Conservation (phyloP, 1,140 invertebrate species). For the Frieseomelitta varia region DNA sequence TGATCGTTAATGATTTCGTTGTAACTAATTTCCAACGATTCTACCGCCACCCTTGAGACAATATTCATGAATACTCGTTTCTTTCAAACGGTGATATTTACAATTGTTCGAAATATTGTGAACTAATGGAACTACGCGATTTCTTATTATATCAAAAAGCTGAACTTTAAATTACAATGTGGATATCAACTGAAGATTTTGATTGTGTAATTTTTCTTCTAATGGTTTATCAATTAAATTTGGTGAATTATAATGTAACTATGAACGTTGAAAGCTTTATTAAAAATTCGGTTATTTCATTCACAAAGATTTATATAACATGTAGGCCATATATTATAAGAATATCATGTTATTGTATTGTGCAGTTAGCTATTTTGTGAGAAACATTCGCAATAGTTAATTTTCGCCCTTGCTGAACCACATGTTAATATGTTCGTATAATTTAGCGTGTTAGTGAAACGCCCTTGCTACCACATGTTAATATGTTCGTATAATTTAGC, state of each 20-base stretch:
- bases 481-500: not conserved
- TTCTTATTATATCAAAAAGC: not conserved
- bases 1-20: constrained; percentile 45
- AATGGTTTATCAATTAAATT: not conserved
- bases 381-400: not conserved
- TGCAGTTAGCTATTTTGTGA: too few species aligned
- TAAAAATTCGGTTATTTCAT: too few species aligned
- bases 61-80: not conserved
- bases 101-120: not conserved
- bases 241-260: not conserved
- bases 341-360: not conserved
- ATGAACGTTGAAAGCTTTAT: not conserved
- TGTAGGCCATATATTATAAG: not conserved
- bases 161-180: not conserved
- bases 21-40: constrained; percentile 38
- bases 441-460: too few species aligned
- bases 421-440: not conserved
- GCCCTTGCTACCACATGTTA: too few species aligned
- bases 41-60: not conserved
- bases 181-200: not conserved
- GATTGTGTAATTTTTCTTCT: not conserved
- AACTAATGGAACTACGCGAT: not conserved
- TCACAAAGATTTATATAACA: not conserved
- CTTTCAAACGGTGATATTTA: not conserved
- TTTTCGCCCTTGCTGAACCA: not conserved